These are phyloP conservation scores for Anagrus nilaparvatae DNA, from an alignment of 1,140 invertebrate species.

Conservation along the genomic window DNA sequence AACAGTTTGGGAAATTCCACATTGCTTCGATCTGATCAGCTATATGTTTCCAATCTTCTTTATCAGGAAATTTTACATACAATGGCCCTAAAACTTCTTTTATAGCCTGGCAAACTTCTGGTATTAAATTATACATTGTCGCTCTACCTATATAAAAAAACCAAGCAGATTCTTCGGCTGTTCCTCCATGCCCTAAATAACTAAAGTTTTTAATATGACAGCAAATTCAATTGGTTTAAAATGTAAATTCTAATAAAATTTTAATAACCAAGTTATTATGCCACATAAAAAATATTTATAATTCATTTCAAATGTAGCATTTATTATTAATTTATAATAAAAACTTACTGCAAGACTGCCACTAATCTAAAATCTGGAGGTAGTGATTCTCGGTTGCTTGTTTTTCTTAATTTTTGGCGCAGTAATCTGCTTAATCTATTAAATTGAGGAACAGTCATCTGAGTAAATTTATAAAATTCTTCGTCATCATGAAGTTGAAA, in stretches of 20 bases:
- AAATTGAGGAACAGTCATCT: background rate
- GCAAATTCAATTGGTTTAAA: too few relatives aligned
- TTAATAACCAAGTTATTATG: background rate
- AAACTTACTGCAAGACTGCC: background rate
- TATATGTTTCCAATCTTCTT: slow-evolving; percentile 22
- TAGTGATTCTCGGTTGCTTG: background rate
- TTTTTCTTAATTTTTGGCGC: background rate
- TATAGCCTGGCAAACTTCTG: background rate
- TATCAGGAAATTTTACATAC: slow-evolving; percentile 13
- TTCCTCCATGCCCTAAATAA: background rate
- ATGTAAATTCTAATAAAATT: background rate
- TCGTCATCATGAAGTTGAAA: background rate
- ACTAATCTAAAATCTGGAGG: background rate
- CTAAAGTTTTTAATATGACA: too few relatives aligned
- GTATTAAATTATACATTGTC: background rate
- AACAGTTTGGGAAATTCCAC: slow-evolving; percentile 37
- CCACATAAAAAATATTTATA: background rate
- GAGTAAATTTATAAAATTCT: background rate
- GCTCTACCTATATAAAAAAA: slow-evolving; percentile 10
- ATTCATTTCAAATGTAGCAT: too few relatives aligned
- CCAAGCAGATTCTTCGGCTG: background rate
- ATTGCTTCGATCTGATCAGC: slow-evolving; percentile 21
- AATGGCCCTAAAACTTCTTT: slow-evolving; percentile 11
- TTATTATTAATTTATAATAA: too few relatives aligned
- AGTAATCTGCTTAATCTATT: background rate